Percentiles rank a stretch among this genome's conserved stretches.
phyloP scores from a whole-genome alignment of 2,888 invertebrate genomes.

The Branchipolynoe longqiensis region DNA sequence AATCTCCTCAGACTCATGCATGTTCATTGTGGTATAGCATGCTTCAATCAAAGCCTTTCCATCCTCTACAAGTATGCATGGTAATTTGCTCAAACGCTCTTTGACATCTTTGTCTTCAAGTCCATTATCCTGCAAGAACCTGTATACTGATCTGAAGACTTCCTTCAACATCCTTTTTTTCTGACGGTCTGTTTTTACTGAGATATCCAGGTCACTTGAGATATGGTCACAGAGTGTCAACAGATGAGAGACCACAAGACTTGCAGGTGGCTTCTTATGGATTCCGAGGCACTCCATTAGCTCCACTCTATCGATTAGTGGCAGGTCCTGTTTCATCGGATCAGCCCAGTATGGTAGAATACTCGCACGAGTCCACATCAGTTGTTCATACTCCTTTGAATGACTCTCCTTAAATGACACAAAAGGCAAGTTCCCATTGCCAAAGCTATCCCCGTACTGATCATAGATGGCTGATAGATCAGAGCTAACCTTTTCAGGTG shows the following conservation, averaged over 20 bases:
- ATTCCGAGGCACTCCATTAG: conserved; percentile 58
- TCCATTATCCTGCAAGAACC: conserved; percentile 57
- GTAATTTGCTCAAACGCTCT: conserved; percentile 45
- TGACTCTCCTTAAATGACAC: conserved; percentile 63
- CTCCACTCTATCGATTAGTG: conserved; percentile 41
- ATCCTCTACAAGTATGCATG: conserved; percentile 64
- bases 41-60: conserved; percentile 64
- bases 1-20: conserved; percentile 67
- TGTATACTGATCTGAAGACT: conserved; percentile 62
- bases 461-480: conserved; percentile 53
- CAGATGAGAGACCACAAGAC: conserved; percentile 61
- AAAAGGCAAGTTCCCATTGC: conserved; percentile 60
- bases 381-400: conserved; percentile 54
- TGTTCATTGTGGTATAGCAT: conserved; percentile 65
- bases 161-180: conserved; percentile 18
- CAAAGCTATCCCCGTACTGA: conserved; percentile 64
- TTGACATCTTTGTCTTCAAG: conserved; percentile 53
- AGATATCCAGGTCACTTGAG: not conserved
- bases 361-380: conserved; percentile 65
- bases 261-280: conserved; percentile 58
- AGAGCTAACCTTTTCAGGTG: conserved; percentile 54
- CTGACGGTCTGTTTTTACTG: not conserved
- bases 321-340: conserved; percentile 58
- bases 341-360: conserved; percentile 67
- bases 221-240: conserved; percentile 54